Evolutionary conservation across 2,888 invertebrate genomes (phyloP).

Genomic region (Pecten maximus): DNA sequence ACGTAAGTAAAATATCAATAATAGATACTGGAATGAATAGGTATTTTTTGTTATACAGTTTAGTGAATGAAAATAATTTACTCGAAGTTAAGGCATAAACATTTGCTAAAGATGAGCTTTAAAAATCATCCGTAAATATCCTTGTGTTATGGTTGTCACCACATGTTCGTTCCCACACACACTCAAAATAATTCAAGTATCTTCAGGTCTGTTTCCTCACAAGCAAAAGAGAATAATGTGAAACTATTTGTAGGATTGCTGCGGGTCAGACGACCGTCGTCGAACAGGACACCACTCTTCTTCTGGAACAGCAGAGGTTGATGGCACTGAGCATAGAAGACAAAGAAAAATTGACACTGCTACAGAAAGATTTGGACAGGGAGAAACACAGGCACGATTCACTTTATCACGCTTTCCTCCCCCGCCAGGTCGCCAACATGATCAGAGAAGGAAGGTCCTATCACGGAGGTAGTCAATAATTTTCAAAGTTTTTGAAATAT

Average conservation of each 20-base stretch:
- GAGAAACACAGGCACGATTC: conserved; percentile 61
- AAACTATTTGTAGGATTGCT: neutral
- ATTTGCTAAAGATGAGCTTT: too few species aligned
- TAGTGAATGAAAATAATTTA: too few species aligned
- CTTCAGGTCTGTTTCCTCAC: too few species aligned
- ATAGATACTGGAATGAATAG: too few species aligned
- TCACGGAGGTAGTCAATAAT: conserved; percentile 60
- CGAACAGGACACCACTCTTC: neutral
- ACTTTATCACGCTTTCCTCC: conserved; percentile 65
- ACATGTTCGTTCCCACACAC: too few species aligned
- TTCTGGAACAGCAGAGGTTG: conserved; percentile 38
- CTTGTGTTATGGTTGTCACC: too few species aligned
- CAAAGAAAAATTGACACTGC: conserved; percentile 50
- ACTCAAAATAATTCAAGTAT: too few species aligned
- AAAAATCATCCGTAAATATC: too few species aligned
- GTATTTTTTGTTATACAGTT: too few species aligned
- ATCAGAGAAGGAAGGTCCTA: conserved; percentile 61
- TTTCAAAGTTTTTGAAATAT: neutral
- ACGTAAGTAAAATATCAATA: too few species aligned
- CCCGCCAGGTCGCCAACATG: conserved; percentile 63
- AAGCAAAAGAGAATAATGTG: too few species aligned
- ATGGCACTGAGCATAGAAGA: conserved; percentile 43
- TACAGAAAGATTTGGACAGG: conserved; percentile 63
- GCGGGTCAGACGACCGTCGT: neutral
- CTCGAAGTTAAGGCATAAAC: too few species aligned